Base-by-base conservation (phyloP, 2,113 vertebrate species). In the Ramphastos sulfuratus region DNA sequence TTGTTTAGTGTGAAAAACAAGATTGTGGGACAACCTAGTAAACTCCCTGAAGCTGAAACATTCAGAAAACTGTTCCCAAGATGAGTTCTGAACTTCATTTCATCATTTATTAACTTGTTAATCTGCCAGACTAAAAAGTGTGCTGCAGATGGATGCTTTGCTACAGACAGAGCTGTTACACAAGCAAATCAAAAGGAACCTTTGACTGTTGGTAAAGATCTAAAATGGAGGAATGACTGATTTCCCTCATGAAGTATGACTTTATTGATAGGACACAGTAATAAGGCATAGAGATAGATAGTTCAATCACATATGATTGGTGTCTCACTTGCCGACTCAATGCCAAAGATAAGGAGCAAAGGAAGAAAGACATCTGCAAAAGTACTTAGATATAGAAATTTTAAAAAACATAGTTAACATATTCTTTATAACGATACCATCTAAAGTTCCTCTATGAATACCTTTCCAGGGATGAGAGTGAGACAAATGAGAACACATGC, bases 101-200 rank as follows among this genome's bases (percentile, higher is more conserved):
- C 56, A 75, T 72, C 48, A 85, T 78, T 92, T 94, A 94, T 87
- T 83, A 89, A 95, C 8, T 95, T 76, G 74, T 58, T 96, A 91
- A 93, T 91, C 65, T 85, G 64, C 48, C 69, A 81, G 42, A 66
- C 28, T 85, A 83, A 92, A 82, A 87, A 75, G 9, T 31, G 25
- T 61, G 35, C 44, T 87, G 72, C 72, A 81, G 83, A 88, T 83
- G 52, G 42, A 77, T 92, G 70, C 71, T 89, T 17, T 83, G 48
- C 72, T 81, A 52, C 69, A 87, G 72, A 89, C 24, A 71, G 52
- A 78, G 42, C 25, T 94, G 89, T 78, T 75, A 83, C n/a, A 59
- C 19, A 88, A 83, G 65, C 60, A 94, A 91, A 77, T 66, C 44
- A 37, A 91, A 89, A 78, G 58, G 65, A 87, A 83, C 27, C 18